Evolutionary conservation across 1,140 invertebrate species (phyloP), one percentile per base, ranked within the genome.

Genomic region (Aplysia californica): DNA sequence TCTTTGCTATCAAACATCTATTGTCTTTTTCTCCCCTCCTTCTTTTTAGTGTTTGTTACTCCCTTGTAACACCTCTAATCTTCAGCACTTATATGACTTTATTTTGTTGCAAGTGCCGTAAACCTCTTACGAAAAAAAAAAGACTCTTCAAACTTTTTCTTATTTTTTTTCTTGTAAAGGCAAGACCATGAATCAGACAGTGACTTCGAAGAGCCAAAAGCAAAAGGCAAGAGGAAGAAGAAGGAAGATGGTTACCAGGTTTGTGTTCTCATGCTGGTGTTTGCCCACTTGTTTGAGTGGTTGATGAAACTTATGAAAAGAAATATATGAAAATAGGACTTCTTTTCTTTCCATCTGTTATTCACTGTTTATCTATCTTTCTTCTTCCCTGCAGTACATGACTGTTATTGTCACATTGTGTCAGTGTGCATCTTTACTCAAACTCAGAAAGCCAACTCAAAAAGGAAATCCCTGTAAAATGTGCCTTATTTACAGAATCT

Each of bases 191-290:
- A 85, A 21, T 80, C 76, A 59, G 85, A 86, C 75, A 85, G 82
- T 78, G 85, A 86, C 29, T 82, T 85, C 81, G 85, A 86, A 55
- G 85, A 86, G n/a, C 71, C 78, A 6, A 77, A 76, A n/a, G 74
- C 38, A 50, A 72, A 70, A 23, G 75, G 76, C 35, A 82, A 82
- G 36, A 79, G 80, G 69, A 79, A 79, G 67, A 83, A 80, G 58
- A 74, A 69, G 44, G 79, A 67, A 78, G 74, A 79, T 61, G 83
- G 80, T 41, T 76, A 68, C 59, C 58, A 79, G 10, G 84, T 84
- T 78, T 80, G 81, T 77, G 23, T 18, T 66, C 4, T 15, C 23
- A 23, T 68, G 20, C 4, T n/a, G 33, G 20, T 29, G 23, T 41
- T 1, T 56, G n/a, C 21, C 44, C 5, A 58, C 6, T 15, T 29